These are phyloP conservation scores for Antechinus stuartii DNA, from an alignment of 2,113 vertebrate genomes.

Conservation along the genomic window DNA sequence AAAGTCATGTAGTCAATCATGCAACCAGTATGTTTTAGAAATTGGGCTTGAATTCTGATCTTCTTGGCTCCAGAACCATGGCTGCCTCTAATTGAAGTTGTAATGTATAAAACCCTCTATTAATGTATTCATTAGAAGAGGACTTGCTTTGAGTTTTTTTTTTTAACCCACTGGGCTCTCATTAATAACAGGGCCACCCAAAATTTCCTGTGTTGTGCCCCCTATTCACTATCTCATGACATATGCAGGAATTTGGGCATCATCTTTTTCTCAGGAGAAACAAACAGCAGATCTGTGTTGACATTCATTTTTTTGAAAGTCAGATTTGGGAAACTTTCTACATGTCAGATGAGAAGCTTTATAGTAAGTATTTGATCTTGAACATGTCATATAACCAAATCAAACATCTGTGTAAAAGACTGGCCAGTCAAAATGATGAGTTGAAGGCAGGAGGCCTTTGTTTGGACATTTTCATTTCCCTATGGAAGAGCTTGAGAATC, in stretches of 20 bases:
- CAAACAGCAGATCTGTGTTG: background rate
- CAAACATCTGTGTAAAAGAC: background rate
- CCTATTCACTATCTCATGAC: background rate
- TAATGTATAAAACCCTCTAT: background rate
- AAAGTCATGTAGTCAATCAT: background rate
- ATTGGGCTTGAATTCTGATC: background rate
- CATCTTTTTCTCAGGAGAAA: background rate
- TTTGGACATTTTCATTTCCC: background rate
- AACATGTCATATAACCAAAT: too few species aligned
- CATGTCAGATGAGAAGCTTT: too few species aligned
- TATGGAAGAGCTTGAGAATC: background rate
- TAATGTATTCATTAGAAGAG: background rate
- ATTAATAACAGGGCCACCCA: background rate
- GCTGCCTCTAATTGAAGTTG: background rate
- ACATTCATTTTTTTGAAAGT: constrained; percentile 28
- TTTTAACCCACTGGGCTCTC: background rate
- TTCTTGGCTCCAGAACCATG: background rate
- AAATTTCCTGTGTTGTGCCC: background rate
- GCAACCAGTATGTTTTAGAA: background rate
- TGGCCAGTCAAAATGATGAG: background rate
- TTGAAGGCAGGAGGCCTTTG: background rate
- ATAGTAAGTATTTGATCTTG: too few species aligned
- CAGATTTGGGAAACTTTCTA: too few species aligned
- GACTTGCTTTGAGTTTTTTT: background rate
- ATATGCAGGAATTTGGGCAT: constrained; percentile 6